Evolutionary conservation across 2,113 vertebrate species (phyloP).

Genomic region (Trinectes maculatus): DNA sequence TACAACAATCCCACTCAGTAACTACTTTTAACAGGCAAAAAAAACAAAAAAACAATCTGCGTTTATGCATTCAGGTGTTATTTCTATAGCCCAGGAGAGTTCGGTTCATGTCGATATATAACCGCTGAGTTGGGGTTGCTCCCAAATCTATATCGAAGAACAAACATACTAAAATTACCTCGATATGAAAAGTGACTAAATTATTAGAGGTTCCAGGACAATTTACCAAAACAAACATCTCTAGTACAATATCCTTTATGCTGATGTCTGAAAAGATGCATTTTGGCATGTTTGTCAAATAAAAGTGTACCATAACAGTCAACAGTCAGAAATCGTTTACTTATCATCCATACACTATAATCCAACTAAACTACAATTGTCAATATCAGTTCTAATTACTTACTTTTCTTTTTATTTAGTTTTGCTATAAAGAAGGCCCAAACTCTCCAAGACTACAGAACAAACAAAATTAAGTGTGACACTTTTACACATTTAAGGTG

Average conservation of each 20-base stretch:
- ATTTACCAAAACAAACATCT: conserved; percentile 15
- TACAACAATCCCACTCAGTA: conserved; percentile 57
- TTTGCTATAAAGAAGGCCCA: neutral
- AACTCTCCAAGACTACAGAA: conserved; percentile 74
- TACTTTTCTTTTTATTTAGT: neutral
- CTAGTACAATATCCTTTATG: conserved; percentile 15
- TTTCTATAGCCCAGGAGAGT: conserved; percentile 73
- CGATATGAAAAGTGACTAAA: conserved; percentile 16
- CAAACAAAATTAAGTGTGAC: conserved; percentile 70
- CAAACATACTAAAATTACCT: conserved; percentile 7
- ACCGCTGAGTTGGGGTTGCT: conserved; percentile 4
- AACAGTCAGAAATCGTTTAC: too few relatives aligned
- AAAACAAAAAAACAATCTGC: too few relatives aligned
- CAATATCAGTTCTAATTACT: neutral
- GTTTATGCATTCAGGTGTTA: conserved; percentile 56
- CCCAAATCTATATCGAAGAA: conserved; percentile 13
- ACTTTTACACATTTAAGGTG: conserved; percentile 66
- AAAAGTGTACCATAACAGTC: neutral
- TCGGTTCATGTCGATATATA: conserved; percentile 18
- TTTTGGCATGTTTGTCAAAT: neutral
- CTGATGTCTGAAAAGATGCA: neutral
- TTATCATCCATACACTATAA: neutral
- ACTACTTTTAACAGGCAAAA: conserved; percentile 70
- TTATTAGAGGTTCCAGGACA: conserved; percentile 5
- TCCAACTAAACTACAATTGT: neutral